phyloP scores from a whole-genome alignment of 2,888 invertebrate genomes.

The Callimorpha dominula region DNA sequence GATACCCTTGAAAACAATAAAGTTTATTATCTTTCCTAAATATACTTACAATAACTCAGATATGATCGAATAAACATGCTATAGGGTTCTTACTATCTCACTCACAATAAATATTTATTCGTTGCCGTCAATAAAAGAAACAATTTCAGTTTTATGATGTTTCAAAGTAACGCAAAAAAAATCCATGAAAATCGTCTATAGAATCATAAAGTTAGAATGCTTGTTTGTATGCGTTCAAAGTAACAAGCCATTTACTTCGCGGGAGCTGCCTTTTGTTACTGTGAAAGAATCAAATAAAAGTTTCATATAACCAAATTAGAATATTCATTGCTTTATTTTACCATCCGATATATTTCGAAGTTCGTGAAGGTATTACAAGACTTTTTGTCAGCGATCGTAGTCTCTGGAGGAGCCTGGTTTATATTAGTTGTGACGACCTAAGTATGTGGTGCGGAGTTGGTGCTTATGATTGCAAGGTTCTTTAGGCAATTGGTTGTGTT shows the following conservation, averaged over 20 bases:
- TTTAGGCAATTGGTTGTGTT: no score
- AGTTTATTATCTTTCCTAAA: slow-evolving; percentile 43
- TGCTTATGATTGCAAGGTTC: no score
- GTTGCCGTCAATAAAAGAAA: slow-evolving; percentile 33
- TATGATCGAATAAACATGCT: slow-evolving; percentile 40
- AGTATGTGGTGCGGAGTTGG: no score
- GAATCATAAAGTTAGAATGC: slow-evolving; percentile 44
- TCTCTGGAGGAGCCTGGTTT: no score
- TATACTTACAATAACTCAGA: slow-evolving; percentile 26
- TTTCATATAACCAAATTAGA: not conserved
- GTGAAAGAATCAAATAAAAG: not conserved
- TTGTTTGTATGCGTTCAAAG: slow-evolving; percentile 42
- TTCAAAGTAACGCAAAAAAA: slow-evolving; percentile 29
- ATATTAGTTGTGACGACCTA: no score
- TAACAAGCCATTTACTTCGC: slow-evolving; percentile 10
- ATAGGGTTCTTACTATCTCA: slow-evolving; percentile 30
- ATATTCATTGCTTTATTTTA: not conserved
- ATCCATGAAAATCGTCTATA: slow-evolving; percentile 30
- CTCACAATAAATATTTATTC: slow-evolving; percentile 50
- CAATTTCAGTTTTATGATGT: slow-evolving; percentile 48
- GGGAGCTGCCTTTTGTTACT: not conserved
- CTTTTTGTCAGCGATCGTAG: not conserved
- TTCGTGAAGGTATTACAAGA: not conserved
- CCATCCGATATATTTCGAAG: not conserved
- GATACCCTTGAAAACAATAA: slow-evolving; percentile 39